A percentile compares a stretch with the other conserved stretches of the same genome.
Conservation (phyloP, 1,140 invertebrate species). For the Ostrea denselamellosa region DNA sequence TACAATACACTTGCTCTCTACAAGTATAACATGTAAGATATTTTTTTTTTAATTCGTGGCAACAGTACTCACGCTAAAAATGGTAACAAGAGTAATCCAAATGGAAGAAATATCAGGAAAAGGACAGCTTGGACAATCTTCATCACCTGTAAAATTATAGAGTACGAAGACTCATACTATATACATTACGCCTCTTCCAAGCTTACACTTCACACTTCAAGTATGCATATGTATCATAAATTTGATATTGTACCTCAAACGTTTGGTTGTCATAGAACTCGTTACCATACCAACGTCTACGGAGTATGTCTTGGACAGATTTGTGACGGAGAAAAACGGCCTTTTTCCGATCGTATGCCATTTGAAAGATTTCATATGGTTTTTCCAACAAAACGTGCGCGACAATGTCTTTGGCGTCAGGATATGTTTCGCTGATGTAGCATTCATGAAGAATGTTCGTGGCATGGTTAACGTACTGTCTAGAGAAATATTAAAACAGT, state of each 20-base stretch:
- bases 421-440: background rate
- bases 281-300: background rate
- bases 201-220: background rate
- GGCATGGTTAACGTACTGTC: background rate
- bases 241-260: background rate
- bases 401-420: background rate
- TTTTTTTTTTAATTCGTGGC: background rate
- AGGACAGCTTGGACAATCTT: background rate
- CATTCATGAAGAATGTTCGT: background rate
- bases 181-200: background rate
- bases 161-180: background rate
- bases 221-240: background rate
- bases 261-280: background rate
- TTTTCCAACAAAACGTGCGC: background rate
- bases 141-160: background rate
- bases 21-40: background rate
- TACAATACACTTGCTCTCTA: background rate
- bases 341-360: background rate
- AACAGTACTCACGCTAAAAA: background rate
- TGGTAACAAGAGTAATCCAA: background rate
- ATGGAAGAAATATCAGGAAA: background rate
- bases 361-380: background rate
- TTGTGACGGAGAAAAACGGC: background rate
- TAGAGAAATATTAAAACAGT: background rate
- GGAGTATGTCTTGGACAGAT: background rate